These are phyloP conservation scores for Sphaerodactylus townsendi DNA, from an alignment of 2,113 vertebrate species.

Conservation along the genomic window DNA sequence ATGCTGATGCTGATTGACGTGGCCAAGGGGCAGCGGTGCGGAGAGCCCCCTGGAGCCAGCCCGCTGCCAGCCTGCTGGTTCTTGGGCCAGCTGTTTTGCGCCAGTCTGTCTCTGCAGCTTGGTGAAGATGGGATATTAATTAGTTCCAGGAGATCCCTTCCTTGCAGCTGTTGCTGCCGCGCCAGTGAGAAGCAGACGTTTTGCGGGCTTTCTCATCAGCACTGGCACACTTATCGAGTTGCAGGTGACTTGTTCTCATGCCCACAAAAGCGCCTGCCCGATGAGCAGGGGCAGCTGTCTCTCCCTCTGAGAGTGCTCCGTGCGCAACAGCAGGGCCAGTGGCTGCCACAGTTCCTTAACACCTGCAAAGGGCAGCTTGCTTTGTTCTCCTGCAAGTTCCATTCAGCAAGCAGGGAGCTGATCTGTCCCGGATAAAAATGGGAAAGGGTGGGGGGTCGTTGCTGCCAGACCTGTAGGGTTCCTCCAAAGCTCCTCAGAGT, in stretches of 20 bases:
- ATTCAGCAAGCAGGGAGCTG: not conserved
- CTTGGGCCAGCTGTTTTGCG: not conserved
- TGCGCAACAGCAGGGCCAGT: not conserved
- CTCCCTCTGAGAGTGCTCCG: no score
- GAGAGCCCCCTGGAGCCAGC: no score
- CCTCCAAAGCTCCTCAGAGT: not conserved
- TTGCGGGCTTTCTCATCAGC: no score
- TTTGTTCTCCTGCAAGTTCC: no score
- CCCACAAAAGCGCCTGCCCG: not conserved
- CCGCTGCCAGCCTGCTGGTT: no score
- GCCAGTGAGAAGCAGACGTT: not conserved
- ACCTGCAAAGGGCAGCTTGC: not conserved
- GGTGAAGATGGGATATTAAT: not conserved
- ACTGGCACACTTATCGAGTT: not conserved
- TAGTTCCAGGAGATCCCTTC: not conserved
- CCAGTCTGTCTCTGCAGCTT: not conserved
- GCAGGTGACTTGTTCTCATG: not conserved
- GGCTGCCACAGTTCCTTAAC: not conserved
- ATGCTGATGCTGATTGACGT: not conserved
- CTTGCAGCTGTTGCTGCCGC: not conserved
- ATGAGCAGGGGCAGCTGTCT: not conserved
- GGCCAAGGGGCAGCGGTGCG: not conserved
- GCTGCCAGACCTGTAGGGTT: not conserved
- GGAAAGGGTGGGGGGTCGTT: not conserved
- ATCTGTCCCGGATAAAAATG: not conserved